These are phyloP conservation scores for Myopa testacea DNA, from an alignment of 2,888 invertebrate species.

Conservation along the genomic window DNA sequence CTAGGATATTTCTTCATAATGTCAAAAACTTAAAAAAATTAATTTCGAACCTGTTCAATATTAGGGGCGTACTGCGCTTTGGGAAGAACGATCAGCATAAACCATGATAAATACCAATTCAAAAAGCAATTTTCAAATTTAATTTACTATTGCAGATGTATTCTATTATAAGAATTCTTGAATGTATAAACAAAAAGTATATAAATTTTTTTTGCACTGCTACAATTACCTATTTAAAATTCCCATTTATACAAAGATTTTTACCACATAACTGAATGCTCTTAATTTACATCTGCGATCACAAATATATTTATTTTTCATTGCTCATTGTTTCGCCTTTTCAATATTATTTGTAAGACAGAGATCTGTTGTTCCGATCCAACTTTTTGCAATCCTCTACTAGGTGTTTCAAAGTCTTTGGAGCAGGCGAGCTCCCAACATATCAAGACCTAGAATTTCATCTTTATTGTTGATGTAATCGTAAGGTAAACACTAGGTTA, in stretches of 20 bases:
- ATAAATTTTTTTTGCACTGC: conserved; percentile 18
- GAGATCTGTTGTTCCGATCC: conserved; percentile 76
- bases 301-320: not conserved
- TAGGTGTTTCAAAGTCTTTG: conserved; percentile 89
- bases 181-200: conserved; percentile 18
- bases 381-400: conserved; percentile 93
- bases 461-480: conserved; percentile 94
- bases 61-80: too few relatives aligned
- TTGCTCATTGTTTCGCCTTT: conserved; percentile 5
- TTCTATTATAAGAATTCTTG: too few relatives aligned
- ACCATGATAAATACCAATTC: too few relatives aligned
- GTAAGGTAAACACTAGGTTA: conserved; percentile 93
- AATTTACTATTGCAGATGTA: too few relatives aligned
- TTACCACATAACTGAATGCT: not conserved
- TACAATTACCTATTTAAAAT: conserved; percentile 28
- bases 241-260: conserved; percentile 8
- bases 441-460: conserved; percentile 89
- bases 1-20: too few relatives aligned
- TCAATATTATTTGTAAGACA: conserved; percentile 30
- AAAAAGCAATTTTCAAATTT: too few relatives aligned
- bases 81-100: too few relatives aligned
- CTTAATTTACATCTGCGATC: conserved; percentile 22
- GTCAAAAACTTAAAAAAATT: too few relatives aligned
- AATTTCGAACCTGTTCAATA: too few relatives aligned
- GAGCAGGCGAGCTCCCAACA: conserved; percentile 88